A percentile compares a stretch with the other conserved stretches of the same genome.
Evolutionary conservation across 2,113 vertebrate genomes (phyloP).

Genomic region (Erinaceus europaeus): DNA sequence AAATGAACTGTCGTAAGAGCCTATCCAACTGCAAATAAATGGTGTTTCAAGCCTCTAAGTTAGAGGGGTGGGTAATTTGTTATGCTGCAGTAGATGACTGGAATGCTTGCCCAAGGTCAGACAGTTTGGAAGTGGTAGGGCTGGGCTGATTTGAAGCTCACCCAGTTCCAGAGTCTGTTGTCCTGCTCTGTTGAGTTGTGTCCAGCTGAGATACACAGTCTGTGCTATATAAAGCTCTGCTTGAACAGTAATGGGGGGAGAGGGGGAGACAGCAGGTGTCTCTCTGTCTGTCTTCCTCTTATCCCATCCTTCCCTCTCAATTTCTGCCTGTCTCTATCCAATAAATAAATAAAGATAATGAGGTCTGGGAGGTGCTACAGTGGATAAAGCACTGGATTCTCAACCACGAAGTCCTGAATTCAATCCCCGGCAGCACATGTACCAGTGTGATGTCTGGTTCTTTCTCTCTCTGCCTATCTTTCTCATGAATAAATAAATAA

Average conservation of each 20-base stretch:
- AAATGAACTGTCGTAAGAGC: not conserved
- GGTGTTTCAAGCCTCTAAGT: slow-evolving; percentile 17
- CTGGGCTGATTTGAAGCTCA: not conserved
- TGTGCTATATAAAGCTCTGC: not conserved
- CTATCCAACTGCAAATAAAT: slow-evolving; percentile 27
- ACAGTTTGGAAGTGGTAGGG: not conserved
- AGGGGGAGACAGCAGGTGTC: no score
- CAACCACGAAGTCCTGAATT: no score
- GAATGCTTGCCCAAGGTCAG: slow-evolving; percentile 26
- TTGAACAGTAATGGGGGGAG: not conserved
- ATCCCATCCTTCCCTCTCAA: not conserved
- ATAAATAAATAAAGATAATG: not conserved
- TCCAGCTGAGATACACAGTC: not conserved
- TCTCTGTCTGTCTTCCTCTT: no score
- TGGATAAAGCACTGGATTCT: no score
- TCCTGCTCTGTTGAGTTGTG: not conserved
- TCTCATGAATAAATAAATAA: no score
- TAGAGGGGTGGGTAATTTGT: slow-evolving; percentile 6
- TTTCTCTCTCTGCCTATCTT: no score
- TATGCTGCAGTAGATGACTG: not conserved
- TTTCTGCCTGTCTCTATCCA: not conserved
- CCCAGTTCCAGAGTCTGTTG: not conserved
- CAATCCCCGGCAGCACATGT: no score
- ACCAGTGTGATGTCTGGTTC: no score
- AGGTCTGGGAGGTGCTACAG: no score